Base-by-base conservation (phyloP, 2,797 vertebrate species). In the Acipenser transmontanus region DNA sequence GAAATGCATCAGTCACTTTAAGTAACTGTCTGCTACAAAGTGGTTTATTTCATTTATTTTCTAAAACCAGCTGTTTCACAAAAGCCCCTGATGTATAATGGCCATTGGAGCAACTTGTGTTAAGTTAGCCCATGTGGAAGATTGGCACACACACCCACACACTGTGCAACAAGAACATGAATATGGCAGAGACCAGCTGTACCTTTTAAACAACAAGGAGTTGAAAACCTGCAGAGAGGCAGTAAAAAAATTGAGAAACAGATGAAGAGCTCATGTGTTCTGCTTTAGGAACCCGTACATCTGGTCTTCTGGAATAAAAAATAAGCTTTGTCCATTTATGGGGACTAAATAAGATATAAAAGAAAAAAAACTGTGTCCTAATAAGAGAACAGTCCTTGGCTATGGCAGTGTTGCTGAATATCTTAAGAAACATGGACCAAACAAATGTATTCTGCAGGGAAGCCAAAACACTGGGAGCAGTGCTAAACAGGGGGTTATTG, bases 381-480 rank as follows among this genome's bases (percentile, higher is more conserved):
- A 78, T 85, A 81, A 84, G 84, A 77, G 74, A 69, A 68, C 62
- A 74, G 80, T 84, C 77, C 76, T 81, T 77, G 82, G 77, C 81
- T 78, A 78, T 73, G 77, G 82, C 84, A 83, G 75, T 89, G 71
- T 63, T 76, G 76, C 67, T 64, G 76, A 76, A 73, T 78, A 75
- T 86, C 82, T 84, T 89, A 77, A 74, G 74, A 82, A 61, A 8
- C 70, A 62, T 65, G 71, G 75, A 74, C 74, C 75, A 89, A 93
- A 89, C 79, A 89, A 85, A 85, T 71, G 69, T 73, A 67, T 78
- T 81, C 71, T 77, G 74, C 81, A 73, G 68, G 48, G 60, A 74
- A 77, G 85, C 85, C 85, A 91, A 81, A 76, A 85, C 86, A 87
- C 87, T 78, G 80, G 80, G 83, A 82, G 72, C 73, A 77, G 76